Conservation (phyloP, 2,888 invertebrate genomes). For the Sinelater perroti region DNA sequence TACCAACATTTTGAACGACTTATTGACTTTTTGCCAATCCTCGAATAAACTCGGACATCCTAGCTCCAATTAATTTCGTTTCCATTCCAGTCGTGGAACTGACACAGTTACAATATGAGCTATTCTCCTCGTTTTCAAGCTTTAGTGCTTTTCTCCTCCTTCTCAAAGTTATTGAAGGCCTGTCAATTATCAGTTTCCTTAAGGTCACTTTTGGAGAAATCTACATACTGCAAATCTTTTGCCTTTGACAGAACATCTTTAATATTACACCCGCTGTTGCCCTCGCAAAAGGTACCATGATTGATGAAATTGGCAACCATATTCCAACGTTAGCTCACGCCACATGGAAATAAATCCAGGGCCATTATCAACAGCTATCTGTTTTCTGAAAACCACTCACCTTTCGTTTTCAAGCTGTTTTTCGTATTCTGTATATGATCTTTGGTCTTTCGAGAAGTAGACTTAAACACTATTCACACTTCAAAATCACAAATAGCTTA, state of each 20-base stretch:
- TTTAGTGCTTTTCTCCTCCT: no score
- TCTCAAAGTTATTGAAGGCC: conserved; percentile 91
- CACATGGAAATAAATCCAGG: conserved; percentile 97
- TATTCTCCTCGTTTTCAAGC: no score
- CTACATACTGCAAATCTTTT: conserved; percentile 90
- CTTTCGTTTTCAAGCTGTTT: conserved; percentile 63
- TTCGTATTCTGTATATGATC: conserved; percentile 56
- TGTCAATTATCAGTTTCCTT: conserved; percentile 91
- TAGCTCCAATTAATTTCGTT: no score
- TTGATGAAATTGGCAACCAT: conserved; percentile 96
- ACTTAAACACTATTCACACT: conserved; percentile 69
- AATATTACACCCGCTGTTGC: conserved; percentile 73
- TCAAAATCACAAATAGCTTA: conserved; percentile 76
- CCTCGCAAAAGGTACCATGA: conserved; percentile 71
- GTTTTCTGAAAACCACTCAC: conserved; percentile 86
- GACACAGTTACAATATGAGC: no score
- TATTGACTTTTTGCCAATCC: no score
- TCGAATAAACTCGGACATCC: no score
- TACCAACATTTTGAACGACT: no score
- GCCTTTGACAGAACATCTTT: conserved; percentile 96
- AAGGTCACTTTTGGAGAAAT: conserved; percentile 83
- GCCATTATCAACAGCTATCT: conserved; percentile 93
- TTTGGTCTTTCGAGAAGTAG: conserved; percentile 61
- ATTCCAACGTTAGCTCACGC: conserved; percentile 92
- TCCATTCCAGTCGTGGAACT: no score